These are phyloP conservation scores for Pygocentrus nattereri DNA, from an alignment of 2,797 vertebrate genomes.

Conservation along the genomic window DNA sequence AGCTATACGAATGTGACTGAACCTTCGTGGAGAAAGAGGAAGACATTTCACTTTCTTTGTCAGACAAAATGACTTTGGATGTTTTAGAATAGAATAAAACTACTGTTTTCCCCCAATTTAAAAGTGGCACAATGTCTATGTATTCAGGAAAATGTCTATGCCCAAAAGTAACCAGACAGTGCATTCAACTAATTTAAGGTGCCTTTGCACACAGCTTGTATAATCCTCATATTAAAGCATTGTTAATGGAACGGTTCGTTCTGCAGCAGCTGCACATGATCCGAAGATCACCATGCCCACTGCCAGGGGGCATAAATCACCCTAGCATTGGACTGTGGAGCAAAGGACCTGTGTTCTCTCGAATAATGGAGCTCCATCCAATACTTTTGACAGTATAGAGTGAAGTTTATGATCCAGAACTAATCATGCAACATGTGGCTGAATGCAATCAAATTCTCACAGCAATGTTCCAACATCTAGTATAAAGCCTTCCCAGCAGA, in stretches of 20 bases:
- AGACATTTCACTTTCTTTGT: not conserved
- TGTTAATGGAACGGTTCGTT: not conserved
- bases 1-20: no score
- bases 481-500: not conserved
- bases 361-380: not conserved
- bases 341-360: not conserved
- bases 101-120: not conserved
- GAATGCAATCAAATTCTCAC: not conserved
- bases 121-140: no score
- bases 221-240: not conserved
- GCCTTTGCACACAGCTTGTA: not conserved
- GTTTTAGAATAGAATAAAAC: not conserved
- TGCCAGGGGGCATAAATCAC: not conserved
- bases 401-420: not conserved
- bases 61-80: not conserved
- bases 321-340: not conserved
- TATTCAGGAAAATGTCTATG: no score
- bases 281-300: not conserved
- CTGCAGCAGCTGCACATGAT: not conserved
- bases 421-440: not conserved
- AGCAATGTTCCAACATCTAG: not conserved
- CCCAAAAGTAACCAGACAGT: no score
- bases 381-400: not conserved
- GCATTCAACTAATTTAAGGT: no score
- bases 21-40: not conserved